phyloP scores from a whole-genome alignment of 2,888 invertebrate species.

The Aphodius granarius region DNA sequence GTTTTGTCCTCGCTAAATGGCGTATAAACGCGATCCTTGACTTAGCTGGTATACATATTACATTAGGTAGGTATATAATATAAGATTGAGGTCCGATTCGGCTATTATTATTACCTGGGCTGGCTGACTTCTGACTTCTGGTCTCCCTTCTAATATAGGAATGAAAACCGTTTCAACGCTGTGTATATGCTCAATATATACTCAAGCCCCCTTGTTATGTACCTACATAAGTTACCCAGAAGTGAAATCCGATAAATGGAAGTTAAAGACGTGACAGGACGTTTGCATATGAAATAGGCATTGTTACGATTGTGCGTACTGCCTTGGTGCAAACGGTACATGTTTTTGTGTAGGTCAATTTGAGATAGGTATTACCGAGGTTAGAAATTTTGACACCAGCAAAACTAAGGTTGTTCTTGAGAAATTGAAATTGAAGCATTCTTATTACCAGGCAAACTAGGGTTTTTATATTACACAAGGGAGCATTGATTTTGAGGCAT shows the following conservation, averaged over 20 bases:
- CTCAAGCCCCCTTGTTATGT: neutral
- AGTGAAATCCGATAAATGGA: neutral
- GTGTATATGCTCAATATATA: neutral
- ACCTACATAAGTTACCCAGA: neutral
- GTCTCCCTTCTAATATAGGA: neutral
- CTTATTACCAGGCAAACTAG: too few species aligned
- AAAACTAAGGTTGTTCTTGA: too few species aligned
- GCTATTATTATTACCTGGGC: neutral
- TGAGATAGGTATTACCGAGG: neutral
- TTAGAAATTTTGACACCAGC: too few species aligned
- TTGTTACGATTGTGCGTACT: neutral
- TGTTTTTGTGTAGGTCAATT: neutral
- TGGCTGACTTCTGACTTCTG: neutral
- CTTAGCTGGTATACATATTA: neutral
- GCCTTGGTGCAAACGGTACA: neutral
- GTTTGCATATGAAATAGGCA: neutral
- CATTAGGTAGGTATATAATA: neutral
- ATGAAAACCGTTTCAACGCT: neutral
- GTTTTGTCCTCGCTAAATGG: slow-evolving; percentile 2
- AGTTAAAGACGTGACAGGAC: neutral
- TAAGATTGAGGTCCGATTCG: neutral
- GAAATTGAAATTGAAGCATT: too few species aligned
- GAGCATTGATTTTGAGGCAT: too few species aligned
- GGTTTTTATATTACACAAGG: too few species aligned
- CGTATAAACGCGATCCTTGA: slow-evolving; percentile 4